phyloP scores from a whole-genome alignment of 2,797 vertebrate species.

The Macropus fuliginosus region DNA sequence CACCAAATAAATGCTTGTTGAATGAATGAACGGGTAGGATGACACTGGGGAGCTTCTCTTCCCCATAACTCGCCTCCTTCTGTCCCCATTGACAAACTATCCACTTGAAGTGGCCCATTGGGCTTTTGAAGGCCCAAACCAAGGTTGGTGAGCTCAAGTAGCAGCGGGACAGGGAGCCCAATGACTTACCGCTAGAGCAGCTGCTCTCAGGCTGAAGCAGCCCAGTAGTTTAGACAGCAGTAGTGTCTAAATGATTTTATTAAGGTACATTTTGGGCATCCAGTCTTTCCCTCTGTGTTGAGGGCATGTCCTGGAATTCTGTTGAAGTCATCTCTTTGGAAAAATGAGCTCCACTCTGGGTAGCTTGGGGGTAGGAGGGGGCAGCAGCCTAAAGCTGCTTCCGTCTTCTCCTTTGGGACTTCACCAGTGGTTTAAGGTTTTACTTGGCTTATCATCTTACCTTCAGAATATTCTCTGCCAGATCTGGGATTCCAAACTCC shows the following conservation, averaged over 20 bases:
- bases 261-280: slow-evolving; percentile 73
- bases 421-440: neutral
- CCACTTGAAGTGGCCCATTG: neutral
- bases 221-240: neutral
- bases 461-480: neutral
- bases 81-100: neutral
- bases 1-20: neutral
- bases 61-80: neutral
- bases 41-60: neutral
- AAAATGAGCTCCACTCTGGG: accelerated
- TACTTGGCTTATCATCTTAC: neutral
- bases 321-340: neutral
- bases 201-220: neutral
- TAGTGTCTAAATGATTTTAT: neutral
- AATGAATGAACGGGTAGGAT: neutral
- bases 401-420: neutral
- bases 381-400: neutral
- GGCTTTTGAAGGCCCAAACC: neutral
- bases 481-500: neutral
- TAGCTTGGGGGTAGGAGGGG: neutral
- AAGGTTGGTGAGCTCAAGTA: neutral
- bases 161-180: neutral
- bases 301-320: slow-evolving; percentile 63
- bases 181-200: neutral
- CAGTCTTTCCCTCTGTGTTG: slow-evolving; percentile 74